Evolutionary conservation across 1,140 invertebrate species (phyloP).

Genomic region (Drosophila nikananu): DNA sequence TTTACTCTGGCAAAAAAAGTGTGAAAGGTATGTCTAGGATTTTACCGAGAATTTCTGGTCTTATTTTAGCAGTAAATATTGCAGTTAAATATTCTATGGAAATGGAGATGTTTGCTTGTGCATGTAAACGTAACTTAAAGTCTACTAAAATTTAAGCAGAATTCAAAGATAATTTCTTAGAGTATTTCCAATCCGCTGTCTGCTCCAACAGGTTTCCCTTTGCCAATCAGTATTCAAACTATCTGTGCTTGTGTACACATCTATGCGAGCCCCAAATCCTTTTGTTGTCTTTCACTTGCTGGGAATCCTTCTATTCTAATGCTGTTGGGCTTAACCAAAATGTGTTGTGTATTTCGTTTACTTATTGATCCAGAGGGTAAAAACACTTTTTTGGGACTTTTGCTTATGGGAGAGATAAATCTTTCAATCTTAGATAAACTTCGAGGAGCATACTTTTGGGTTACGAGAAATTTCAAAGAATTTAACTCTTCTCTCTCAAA

Average conservation of each 20-base stretch:
- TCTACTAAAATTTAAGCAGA: neutral
- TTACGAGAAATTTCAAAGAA: neutral
- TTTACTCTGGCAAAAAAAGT: slow-evolving; percentile 15
- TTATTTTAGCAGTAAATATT: neutral
- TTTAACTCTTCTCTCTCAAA: neutral
- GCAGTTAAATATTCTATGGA: neutral
- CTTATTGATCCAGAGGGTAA: slow-evolving; percentile 30
- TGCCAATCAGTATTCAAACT: slow-evolving; percentile 38
- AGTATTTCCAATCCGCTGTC: neutral
- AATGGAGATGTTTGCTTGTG: neutral
- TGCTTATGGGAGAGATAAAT: neutral
- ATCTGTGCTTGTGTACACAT: slow-evolving; percentile 14
- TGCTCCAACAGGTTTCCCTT: slow-evolving; percentile 61
- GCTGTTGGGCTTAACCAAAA: slow-evolving; percentile 56
- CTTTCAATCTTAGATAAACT: neutral
- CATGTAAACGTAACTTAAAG: neutral
- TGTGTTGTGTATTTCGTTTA: slow-evolving; percentile 45
- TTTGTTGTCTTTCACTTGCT: slow-evolving; percentile 49
- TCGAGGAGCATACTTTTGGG: neutral
- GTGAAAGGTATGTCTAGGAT: neutral
- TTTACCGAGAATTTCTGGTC: neutral
- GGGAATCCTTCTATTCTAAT: slow-evolving; percentile 48
- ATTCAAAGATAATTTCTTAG: neutral
- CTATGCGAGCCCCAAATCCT: slow-evolving; percentile 40
- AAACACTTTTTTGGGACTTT: slow-evolving; percentile 4